These are phyloP conservation scores for Lathronympha strigana DNA, from an alignment of 2,888 invertebrate species.

Conservation along the genomic window DNA sequence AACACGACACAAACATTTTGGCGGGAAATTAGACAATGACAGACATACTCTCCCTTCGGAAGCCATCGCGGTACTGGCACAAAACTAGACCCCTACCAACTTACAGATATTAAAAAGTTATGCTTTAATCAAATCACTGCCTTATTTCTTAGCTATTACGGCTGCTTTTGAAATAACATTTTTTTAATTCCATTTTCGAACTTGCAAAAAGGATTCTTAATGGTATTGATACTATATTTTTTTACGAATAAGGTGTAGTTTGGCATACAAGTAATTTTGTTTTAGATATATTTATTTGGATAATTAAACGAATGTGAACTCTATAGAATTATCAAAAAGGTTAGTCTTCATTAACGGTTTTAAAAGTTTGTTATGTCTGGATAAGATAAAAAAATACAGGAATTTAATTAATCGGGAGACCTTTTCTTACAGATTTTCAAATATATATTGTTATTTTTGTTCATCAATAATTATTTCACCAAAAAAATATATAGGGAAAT, in stretches of 20 bases:
- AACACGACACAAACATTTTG: conserved; percentile 3
- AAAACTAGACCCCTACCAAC: conserved; percentile 3
- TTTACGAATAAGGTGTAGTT: neutral
- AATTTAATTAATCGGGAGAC: neutral
- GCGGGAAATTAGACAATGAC: conserved; percentile 3
- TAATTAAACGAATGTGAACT: neutral
- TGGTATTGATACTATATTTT: neutral
- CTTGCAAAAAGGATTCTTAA: neutral
- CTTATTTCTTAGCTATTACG: neutral
- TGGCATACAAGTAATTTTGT: neutral
- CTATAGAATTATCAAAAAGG: neutral
- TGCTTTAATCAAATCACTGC: neutral
- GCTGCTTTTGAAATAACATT: neutral
- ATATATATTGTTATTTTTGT: neutral
- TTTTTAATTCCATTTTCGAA: neutral
- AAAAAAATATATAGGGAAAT: neutral
- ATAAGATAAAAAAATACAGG: neutral
- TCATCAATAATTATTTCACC: too few relatives aligned
- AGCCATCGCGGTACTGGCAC: conserved; percentile 8
- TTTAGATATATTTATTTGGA: too few relatives aligned
- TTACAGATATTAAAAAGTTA: neutral
- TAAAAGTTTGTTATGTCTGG: conserved; percentile 11
- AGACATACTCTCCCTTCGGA: neutral
- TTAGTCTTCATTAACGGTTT: neutral
- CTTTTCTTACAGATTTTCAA: neutral